phyloP scores from a whole-genome alignment of 2,888 invertebrate species.

The Omphaloscelis lunosa region DNA sequence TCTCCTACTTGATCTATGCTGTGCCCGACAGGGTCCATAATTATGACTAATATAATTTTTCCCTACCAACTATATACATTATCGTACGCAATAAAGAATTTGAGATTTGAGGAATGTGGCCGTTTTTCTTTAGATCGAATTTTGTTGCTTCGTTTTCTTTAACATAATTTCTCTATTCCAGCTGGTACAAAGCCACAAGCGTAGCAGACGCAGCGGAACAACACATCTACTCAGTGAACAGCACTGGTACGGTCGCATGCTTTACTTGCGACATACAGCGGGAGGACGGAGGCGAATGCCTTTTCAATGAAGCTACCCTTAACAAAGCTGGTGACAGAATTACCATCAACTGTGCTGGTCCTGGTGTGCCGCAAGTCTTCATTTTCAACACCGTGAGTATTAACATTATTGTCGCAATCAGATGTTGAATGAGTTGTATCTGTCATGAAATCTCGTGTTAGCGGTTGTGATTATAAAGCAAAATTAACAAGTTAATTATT shows the following conservation, averaged over 20 bases:
- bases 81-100: no score
- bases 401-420: not conserved
- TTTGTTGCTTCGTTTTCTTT: no score
- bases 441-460: not conserved
- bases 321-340: slow-evolving; percentile 92
- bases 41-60: no score
- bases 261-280: slow-evolving; percentile 93
- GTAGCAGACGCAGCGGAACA: slow-evolving; percentile 94
- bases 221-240: slow-evolving; percentile 94
- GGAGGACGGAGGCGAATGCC: slow-evolving; percentile 88
- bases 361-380: slow-evolving; percentile 94
- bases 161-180: slow-evolving; percentile 76
- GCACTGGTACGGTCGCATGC: slow-evolving; percentile 91
- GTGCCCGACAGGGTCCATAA: no score
- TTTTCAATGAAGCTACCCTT: slow-evolving; percentile 93
- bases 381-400: slow-evolving; percentile 37
- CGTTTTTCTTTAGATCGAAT: no score
- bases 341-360: slow-evolving; percentile 95
- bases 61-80: no score
- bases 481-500: not conserved
- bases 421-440: not conserved
- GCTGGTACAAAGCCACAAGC: slow-evolving; percentile 96
- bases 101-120: no score
- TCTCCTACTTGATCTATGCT: no score
- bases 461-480: not conserved